Conservation (phyloP, 2,888 invertebrate genomes). For the Theodoxus fluviatilis region DNA sequence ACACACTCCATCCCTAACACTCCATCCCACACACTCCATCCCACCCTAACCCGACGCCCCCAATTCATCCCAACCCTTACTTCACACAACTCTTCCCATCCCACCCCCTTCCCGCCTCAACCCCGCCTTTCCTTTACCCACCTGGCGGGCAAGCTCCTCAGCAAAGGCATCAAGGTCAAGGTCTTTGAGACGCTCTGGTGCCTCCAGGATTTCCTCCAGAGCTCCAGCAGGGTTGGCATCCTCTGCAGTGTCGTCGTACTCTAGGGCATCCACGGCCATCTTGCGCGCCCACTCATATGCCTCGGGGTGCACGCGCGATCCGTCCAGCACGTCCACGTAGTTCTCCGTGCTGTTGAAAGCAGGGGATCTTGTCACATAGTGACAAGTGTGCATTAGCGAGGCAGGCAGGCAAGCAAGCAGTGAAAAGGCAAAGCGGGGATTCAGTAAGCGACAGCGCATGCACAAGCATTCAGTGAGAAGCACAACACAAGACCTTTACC, state of each 20-base stretch:
- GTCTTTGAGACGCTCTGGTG: conserved; percentile 92
- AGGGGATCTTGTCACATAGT: background rate
- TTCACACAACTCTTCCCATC: too few species aligned
- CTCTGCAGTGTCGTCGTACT: conserved; percentile 87
- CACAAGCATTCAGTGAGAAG: too few species aligned
- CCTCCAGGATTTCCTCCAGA: conserved; percentile 94
- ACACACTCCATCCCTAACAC: too few species aligned
- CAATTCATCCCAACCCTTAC: too few species aligned
- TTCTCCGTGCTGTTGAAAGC: conserved; percentile 77
- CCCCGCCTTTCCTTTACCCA: conserved; percentile 46
- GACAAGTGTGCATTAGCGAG: too few species aligned
- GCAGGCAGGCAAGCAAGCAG: too few species aligned
- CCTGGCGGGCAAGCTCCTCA: conserved; percentile 91
- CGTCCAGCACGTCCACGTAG: conserved; percentile 94
- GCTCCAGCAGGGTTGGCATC: conserved; percentile 94
- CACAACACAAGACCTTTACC: too few species aligned
- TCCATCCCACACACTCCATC: too few species aligned
- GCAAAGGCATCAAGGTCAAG: conserved; percentile 98
- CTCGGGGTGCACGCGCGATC: conserved; percentile 97
- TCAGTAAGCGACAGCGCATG: too few species aligned
- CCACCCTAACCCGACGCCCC: too few species aligned
- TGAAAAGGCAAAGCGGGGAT: too few species aligned
- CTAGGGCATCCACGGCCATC: conserved; percentile 99
- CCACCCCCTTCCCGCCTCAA: too few species aligned
- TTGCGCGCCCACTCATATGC: conserved; percentile 99